Evolutionary conservation across 1,140 invertebrate genomes (phyloP).

Genomic region (Rhizoglyphus robini): DNA sequence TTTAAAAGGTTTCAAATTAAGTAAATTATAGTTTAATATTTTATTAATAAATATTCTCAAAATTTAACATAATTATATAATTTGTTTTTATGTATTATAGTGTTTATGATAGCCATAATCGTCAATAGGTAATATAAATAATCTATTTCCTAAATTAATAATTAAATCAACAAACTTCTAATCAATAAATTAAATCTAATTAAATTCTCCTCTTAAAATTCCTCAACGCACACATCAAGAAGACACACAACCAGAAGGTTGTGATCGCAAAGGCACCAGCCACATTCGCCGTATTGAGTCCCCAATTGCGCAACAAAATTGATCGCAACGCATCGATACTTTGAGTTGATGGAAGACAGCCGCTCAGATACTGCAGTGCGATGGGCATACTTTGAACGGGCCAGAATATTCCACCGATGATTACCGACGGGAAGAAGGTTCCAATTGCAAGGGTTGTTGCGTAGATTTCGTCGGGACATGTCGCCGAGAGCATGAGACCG

Average conservation of each 20-base stretch:
- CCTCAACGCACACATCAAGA: slow-evolving; percentile 3
- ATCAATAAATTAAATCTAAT: no score
- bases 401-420: slow-evolving; percentile 77
- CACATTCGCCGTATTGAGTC: slow-evolving; percentile 48
- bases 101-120: no score
- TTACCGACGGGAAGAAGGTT: slow-evolving; percentile 75
- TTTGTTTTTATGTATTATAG: no score
- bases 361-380: slow-evolving; percentile 61
- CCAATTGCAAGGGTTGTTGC: slow-evolving; percentile 42
- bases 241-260: slow-evolving; percentile 16
- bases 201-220: slow-evolving; percentile 17
- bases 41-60: no score
- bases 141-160: no score
- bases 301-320: slow-evolving; percentile 78
- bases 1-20: no score
- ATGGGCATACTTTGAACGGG: slow-evolving; percentile 79
- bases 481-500: slow-evolving; percentile 61
- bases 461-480: slow-evolving; percentile 59
- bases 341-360: slow-evolving; percentile 71
- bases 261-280: slow-evolving; percentile 9
- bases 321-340: slow-evolving; percentile 74
- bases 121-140: no score
- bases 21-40: no score
- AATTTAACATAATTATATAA: no score
- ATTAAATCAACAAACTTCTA: no score